phyloP scores from a whole-genome alignment of 1,140 invertebrate species.

The Dendrolimus punctatus region DNA sequence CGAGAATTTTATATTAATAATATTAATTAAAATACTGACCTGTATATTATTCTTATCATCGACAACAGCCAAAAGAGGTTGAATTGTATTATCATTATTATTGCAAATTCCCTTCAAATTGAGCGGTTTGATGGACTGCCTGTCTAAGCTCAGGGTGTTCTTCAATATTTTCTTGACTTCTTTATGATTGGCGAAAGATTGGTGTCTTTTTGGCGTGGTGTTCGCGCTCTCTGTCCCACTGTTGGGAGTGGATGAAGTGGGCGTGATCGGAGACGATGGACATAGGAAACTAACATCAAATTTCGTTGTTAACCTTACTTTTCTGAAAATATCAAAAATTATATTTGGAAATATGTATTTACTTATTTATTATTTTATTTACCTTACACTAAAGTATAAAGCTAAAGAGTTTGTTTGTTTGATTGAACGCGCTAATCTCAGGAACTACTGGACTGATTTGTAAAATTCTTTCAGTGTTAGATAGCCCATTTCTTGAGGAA shows the following conservation, averaged over 20 bases:
- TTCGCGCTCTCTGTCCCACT: slow-evolving; percentile 19
- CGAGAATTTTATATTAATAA: too few relatives aligned
- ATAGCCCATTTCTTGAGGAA: slow-evolving; percentile 4
- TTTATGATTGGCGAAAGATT: slow-evolving; percentile 37
- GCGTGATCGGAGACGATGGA: slow-evolving; percentile 29
- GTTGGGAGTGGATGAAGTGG: slow-evolving; percentile 13
- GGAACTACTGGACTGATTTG: too few relatives aligned
- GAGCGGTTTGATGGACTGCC: slow-evolving; percentile 45
- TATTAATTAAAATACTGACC: slow-evolving; percentile 21
- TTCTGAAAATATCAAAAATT: slow-evolving; percentile 21
- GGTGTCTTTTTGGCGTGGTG: slow-evolving; percentile 36
- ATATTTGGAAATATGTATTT: neutral
- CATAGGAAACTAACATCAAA: slow-evolving; percentile 56
- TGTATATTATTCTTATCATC: slow-evolving; percentile 62
- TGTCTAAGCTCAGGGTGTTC: slow-evolving; percentile 49
- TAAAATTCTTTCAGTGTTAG: too few relatives aligned
- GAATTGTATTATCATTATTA: slow-evolving; percentile 26
- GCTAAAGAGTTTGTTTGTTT: too few relatives aligned
- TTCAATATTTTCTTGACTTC: slow-evolving; percentile 24
- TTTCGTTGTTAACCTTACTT: slow-evolving; percentile 48
- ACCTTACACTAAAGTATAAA: too few relatives aligned
- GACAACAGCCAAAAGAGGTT: slow-evolving; percentile 49
- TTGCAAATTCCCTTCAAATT: slow-evolving; percentile 57
- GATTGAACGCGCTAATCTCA: too few relatives aligned
- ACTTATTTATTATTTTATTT: slow-evolving; percentile 1